Base-by-base conservation (phyloP, 2,888 invertebrate species). In the Trichopoda pennipes region DNA sequence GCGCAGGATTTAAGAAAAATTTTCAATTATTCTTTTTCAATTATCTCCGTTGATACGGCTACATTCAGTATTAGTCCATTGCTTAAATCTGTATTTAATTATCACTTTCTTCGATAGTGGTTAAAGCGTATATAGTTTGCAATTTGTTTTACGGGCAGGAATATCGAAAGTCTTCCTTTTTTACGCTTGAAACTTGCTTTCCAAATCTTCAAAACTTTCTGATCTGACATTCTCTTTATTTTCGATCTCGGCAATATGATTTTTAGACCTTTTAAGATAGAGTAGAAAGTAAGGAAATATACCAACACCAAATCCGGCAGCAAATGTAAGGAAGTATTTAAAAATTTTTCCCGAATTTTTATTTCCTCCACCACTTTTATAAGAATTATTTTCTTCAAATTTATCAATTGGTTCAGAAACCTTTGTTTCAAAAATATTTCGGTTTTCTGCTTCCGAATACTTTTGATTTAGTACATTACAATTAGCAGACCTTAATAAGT, bases 51-150 rank as follows among this genome's bases (percentile, higher is more conserved):
- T n/a, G n/a, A n/a, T n/a, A n/a, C 23, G 96, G 96, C 96, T 95
- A 89, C 97, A 93, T 87, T 95, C 94, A 66, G 95, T 94, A 12
- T 98, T 98, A 91, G 97, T 97, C 96, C 98, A 97, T 91, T 97
- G 97, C 86, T 95, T 96, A 91, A 98, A 99, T 85, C 93, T 93
- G 85, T 97, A 93, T 80, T 93, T 92, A 84, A 93, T 91, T 49
- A 92, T 91, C 16, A 99, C 93, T 92, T 98, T 98, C 92, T 98
- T 99, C 38, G 98, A 98, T 84, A 99, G 93, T 63, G 99, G 99
- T 72, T 99, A 98, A 56, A 98, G 93, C 97, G 98, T 98, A 91
- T 99, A 99, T 0, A 99, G 99, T 86, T 94, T 93, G 87, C 94
- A 93, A 64, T 91, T n/a, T n/a, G n/a, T n/a, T n/a, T n/a, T n/a